phyloP scores from a whole-genome alignment of 2,888 invertebrate genomes.

The Orchesellides sinensis region DNA sequence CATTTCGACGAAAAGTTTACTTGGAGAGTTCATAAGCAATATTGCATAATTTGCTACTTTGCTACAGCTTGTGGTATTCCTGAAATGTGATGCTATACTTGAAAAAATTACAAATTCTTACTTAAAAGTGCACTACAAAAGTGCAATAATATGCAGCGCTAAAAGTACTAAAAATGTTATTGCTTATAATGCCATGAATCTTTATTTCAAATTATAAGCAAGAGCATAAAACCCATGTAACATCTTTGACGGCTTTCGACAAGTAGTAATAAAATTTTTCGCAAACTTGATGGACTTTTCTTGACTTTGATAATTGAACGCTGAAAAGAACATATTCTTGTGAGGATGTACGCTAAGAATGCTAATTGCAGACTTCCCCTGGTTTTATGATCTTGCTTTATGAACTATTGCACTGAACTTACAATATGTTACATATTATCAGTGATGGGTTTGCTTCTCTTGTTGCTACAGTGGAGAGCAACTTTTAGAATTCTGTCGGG shows the following conservation, averaged over 20 bases:
- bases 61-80: neutral
- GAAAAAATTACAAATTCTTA: no score
- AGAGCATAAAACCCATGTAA: conserved; percentile 54
- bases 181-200: conserved; percentile 38
- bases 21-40: no score
- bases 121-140: no score
- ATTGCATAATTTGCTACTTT: neutral
- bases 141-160: conserved; percentile 28
- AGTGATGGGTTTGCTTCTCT: conserved; percentile 9
- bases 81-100: neutral
- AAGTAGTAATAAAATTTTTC: conserved; percentile 45
- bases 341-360: conserved; percentile 47
- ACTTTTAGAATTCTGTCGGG: neutral
- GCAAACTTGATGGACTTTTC: conserved; percentile 32
- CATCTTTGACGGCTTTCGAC: conserved; percentile 62
- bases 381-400: conserved; percentile 60
- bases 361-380: conserved; percentile 62
- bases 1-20: neutral
- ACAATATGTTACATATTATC: conserved; percentile 1
- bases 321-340: conserved; percentile 41
- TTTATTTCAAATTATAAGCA: conserved; percentile 60
- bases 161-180: conserved; percentile 51
- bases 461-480: conserved; percentile 37
- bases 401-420: conserved; percentile 60
- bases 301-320: conserved; percentile 47